A percentile compares a stretch with the other conserved stretches of the same genome.
Conservation (phyloP, 64 coral and sea anemone genomes). For the Montipora capricornis region DNA sequence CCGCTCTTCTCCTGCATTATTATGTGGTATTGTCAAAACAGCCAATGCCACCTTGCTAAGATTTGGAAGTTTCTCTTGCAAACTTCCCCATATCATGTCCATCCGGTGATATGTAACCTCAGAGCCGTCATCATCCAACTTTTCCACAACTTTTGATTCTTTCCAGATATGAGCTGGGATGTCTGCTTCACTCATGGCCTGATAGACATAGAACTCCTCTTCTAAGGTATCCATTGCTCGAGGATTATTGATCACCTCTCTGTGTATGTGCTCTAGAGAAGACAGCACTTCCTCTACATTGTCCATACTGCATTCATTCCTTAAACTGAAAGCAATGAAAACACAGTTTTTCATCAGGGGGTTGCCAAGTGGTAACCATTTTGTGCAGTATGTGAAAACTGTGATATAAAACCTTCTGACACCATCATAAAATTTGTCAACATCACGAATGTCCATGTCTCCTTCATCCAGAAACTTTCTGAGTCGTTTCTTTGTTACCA, state of each 20-base stretch:
- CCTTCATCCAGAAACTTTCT: slow-evolving; percentile 68
- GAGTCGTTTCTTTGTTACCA: slow-evolving; percentile 67
- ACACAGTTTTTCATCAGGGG: slow-evolving; percentile 79
- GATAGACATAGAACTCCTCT: slow-evolving; percentile 69
- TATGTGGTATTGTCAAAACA: slow-evolving; percentile 61
- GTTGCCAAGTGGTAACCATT: slow-evolving; percentile 78
- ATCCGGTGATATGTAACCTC: slow-evolving; percentile 22
- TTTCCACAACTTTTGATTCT: slow-evolving; percentile 43
- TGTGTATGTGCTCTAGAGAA: slow-evolving; percentile 60
- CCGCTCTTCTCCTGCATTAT: slow-evolving; percentile 71
- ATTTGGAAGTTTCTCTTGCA: slow-evolving; percentile 56
- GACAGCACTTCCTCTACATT: slow-evolving; percentile 71
- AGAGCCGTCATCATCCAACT: slow-evolving; percentile 15
- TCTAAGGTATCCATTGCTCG: slow-evolving; percentile 68
- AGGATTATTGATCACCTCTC: slow-evolving; percentile 52
- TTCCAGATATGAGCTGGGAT: slow-evolving; percentile 13
- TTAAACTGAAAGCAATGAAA: slow-evolving; percentile 68
- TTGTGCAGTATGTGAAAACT: slow-evolving; percentile 84
- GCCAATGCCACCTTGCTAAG: slow-evolving; percentile 68
- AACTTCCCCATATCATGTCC: slow-evolving; percentile 43
- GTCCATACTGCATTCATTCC: slow-evolving; percentile 78
- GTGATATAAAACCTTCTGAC: slow-evolving; percentile 75
- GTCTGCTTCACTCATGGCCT: slow-evolving; percentile 25
- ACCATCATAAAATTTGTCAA: slow-evolving; percentile 81
- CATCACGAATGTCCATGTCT: slow-evolving; percentile 61